Evolutionary conservation across 2,797 vertebrate species (phyloP), one percentile per base, ranked within the genome.

Genomic region (Tangara arthus): DNA sequence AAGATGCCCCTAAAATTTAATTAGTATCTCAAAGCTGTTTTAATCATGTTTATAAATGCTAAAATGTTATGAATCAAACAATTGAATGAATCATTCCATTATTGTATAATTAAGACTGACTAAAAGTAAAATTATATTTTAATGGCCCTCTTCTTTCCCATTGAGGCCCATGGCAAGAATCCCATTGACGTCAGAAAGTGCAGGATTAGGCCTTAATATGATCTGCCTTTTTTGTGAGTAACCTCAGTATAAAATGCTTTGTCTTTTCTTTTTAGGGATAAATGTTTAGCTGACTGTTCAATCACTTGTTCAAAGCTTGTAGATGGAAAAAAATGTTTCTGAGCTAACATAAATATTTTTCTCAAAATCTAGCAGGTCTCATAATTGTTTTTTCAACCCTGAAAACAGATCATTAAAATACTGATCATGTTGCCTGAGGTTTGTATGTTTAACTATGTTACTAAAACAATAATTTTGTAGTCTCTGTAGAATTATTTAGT

Each of bases 71-170:
- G 50, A 97, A 97, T 92, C 68, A 63, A 94, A 94, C 87, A 92
- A 93, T 91, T 94, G 88, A 94, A 90, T 97, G 64, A 97, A 93
- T 97, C 96, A 96, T 97, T 91, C 88, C 68, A 81, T 90, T 71
- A 87, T 56, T 72, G 76, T 82, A 39, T 96, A 78, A 95, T 97
- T 94, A 96, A 94, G 90, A 92, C 70, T 94, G 95, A 94, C 96
- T 95, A 70, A 86, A 96, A 94, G 70, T 91, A 95, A 97, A 97
- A 96, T 96, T 91, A 81, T 66, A 66, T 95, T 96, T 94, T 97
- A 97, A 96, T 95, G 91, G 61, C 44, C 28, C 46, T 88, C 83
- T 95, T 91, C 57, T 89, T 93, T 89, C 72, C n/a, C 47, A 63
- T 78, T 0, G 8, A 91, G 52, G 39, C 76, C 50, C 52, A 59